Evolutionary conservation across 2,113 vertebrate species (phyloP), one percentile per base, ranked within the genome.

Genomic region (Tetrao urogallus): DNA sequence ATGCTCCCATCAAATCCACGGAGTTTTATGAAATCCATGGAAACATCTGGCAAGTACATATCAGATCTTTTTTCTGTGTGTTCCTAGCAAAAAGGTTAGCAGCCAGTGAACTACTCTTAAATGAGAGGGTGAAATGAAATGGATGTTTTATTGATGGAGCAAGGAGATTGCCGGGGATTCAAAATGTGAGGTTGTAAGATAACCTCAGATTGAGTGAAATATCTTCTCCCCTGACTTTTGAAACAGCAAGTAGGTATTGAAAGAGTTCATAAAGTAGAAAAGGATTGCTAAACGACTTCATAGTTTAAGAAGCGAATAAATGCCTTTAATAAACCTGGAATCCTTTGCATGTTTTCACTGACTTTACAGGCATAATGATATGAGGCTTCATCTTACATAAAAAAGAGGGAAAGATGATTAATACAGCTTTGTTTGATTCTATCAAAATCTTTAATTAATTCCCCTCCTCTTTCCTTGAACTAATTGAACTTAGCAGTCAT

Each of bases 51-150:
- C 28, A 75, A 91, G 25, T 83, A 83, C 8, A 6, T 40, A n/a
- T 70, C 47, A 56, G 65, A 58, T 43, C 8, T 65, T 42, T 86
- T 71, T 82, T 52, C 30, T 63, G 5, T 0, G 0, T 54, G 40
- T 81, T 83, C n/a, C 52, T 83, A 88, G 48, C 52, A 92, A 94
- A 76, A 20, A 88, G 19, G 78, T 91, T 88, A 81, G 70, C 28
- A 94, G 88, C 25, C 36, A 72, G 63, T 57, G 76, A 91, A 79
- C n/a, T 34, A 54, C 73, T 75, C 80, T 63, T 54, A 45, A 81
- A 8, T 21, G 43, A 88, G 57, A 81, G 14, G 8, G 48, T 54
- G 77, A 82, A 93, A 85, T 1, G 7, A 89, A 92, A 82, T 47
- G 8, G 60, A 74, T 82, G 32, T 50, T 77, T 80, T 89, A 92